Base-by-base conservation (phyloP, 2,888 invertebrate genomes). In the Xestia rhomboidea region DNA sequence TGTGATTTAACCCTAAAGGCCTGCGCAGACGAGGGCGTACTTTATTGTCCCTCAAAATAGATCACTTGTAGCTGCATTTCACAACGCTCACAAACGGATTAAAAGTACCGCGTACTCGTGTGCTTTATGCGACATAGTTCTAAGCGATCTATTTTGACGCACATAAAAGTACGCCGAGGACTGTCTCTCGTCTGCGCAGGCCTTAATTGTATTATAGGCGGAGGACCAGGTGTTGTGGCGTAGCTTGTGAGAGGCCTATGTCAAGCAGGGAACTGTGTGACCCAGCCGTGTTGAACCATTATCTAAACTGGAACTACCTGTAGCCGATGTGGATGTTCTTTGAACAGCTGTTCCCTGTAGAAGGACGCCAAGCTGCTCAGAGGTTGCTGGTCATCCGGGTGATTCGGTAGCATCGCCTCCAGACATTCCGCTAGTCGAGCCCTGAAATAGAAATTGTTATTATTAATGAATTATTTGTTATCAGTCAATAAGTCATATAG, bases 341-440 rank as follows among this genome's bases (percentile, higher is more conserved):
- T 97, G 92, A 99, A 98, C 68, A 99, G 94, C 91, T 97, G 97
- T 88, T 98, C 98, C 68, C 98, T 97, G 87, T 98, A 97, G 93
- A 97, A 97, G 13, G 95, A 94, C 0, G 95, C 95, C 68, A 96
- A 93, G 81, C 91, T 95, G 86, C 92, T 93, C 46, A 96, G 83
- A 0, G 95, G 96, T 77, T 94, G 94, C 77, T 94, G 94, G 73
- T 97, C 97, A 72, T 98, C 97, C 0, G 97, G 97, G 46, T 97
- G 97, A 84, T 97, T 97, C 0, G 99, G 99, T 88, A 99, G 94
- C 90, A 99, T 97, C 13, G 98, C 98, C 91, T 99, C 99, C 21
- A 99, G 95, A 70, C 98, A 98, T 93, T 99, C 99, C 0, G 99
- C 99, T 79, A 99, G 95, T 73, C 98, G 97, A 0, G 99, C 99